phyloP scores from a whole-genome alignment of 2,797 vertebrate species.

The Loris lydekkerianus region DNA sequence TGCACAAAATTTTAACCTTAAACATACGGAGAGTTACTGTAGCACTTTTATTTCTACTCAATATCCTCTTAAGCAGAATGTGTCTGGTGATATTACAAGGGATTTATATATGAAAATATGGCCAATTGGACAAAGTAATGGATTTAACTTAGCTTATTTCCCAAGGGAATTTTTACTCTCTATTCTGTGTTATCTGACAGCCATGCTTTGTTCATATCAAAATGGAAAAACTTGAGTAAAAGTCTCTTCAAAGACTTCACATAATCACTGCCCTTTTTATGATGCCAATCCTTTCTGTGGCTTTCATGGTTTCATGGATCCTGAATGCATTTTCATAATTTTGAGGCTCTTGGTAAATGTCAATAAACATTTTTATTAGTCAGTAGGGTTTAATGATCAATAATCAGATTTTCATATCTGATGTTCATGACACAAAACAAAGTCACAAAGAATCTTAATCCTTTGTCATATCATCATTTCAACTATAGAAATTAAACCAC shows the following conservation, averaged over 20 bases:
- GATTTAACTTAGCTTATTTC: slow-evolving; percentile 50
- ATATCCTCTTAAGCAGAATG: slow-evolving; percentile 3
- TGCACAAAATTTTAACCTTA: neutral
- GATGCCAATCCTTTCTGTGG: neutral
- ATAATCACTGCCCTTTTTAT: neutral
- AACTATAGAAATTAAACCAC: neutral
- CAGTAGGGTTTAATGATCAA: neutral
- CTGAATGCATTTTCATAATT: neutral
- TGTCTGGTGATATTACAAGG: neutral
- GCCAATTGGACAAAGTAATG: slow-evolving; percentile 39
- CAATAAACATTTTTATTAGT: neutral
- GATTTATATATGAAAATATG: slow-evolving; percentile 17
- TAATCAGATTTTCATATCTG: neutral
- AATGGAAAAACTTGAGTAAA: neutral
- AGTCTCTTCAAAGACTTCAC: neutral
- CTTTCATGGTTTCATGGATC: neutral
- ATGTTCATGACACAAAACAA: neutral
- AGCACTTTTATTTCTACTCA: neutral
- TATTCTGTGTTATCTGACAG: neutral
- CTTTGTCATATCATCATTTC: neutral
- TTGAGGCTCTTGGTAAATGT: neutral
- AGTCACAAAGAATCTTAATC: neutral
- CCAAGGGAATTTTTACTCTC: neutral
- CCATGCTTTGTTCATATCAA: neutral
- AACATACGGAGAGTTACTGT: neutral